A percentile compares a stretch with the other conserved stretches of the same genome.
Conservation (phyloP, 1,140 invertebrate species). For the Rhizoglyphus robini region DNA sequence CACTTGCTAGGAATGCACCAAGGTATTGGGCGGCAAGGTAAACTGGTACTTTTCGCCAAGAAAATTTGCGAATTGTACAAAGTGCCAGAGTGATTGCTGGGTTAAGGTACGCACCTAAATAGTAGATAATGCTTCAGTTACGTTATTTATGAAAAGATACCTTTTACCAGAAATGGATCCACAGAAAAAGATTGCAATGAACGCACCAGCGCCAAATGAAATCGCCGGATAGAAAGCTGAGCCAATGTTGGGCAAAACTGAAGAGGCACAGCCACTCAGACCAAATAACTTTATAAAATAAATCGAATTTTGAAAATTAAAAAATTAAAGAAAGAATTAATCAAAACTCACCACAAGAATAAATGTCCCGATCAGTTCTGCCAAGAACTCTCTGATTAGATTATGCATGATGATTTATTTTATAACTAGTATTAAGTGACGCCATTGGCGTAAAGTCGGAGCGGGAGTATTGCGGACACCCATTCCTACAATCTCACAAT, state of each 20-base stretch:
- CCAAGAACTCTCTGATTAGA: conserved; percentile 33
- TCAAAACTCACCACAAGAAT: conserved; percentile 36
- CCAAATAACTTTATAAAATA: conserved; percentile 19
- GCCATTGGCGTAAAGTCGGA: no score
- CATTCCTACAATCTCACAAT: no score
- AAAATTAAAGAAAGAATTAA: no score
- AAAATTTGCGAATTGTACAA: conserved; percentile 35
- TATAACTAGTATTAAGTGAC: no score
- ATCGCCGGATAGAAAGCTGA: not conserved
- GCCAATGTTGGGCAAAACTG: not conserved
- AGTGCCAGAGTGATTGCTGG: conserved; percentile 42
- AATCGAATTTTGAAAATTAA: no score
- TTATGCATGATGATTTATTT: conserved; percentile 23
- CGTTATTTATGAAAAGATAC: no score
- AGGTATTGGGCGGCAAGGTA: conserved; percentile 42
- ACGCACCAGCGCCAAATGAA: conserved; percentile 8
- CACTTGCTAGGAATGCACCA: conserved; percentile 31
- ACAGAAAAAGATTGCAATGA: not conserved
- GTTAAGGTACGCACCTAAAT: conserved; percentile 43
- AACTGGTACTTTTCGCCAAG: conserved; percentile 36
- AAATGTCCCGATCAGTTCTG: conserved; percentile 40
- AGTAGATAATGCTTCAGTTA: not conserved
- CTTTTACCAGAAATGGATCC: conserved; percentile 15
- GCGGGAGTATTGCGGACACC: no score
- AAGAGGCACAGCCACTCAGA: not conserved